These are phyloP conservation scores for Numenius arquata DNA, from an alignment of 2,113 vertebrate genomes.

Conservation along the genomic window DNA sequence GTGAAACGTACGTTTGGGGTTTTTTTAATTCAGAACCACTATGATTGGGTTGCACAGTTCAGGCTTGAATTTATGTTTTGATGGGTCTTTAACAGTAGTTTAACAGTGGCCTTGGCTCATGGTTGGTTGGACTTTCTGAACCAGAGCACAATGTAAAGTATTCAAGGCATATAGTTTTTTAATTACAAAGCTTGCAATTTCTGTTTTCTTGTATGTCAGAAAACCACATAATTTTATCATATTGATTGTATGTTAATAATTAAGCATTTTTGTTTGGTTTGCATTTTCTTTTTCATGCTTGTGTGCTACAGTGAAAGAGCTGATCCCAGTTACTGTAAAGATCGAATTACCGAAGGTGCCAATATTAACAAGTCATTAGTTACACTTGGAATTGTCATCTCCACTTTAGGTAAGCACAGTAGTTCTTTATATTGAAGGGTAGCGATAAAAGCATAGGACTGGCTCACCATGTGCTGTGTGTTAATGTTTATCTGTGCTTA, in stretches of 20 bases:
- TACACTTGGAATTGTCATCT: slow-evolving; percentile 97
- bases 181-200: not conserved
- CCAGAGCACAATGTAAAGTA: not conserved
- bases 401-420: slow-evolving; percentile 85
- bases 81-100: not conserved
- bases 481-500: not conserved
- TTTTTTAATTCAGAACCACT: not conserved
- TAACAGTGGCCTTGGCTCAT: not conserved
- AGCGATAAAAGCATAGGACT: not conserved
- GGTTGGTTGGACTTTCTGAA: not conserved
- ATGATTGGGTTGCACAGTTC: not conserved
- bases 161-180: not conserved
- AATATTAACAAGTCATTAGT: slow-evolving; percentile 99
- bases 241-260: not conserved
- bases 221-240: not conserved
- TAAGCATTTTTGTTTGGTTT: not conserved
- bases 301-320: slow-evolving; percentile 86
- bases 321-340: slow-evolving; percentile 91
- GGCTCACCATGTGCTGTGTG: accelerated
- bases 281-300: not conserved
- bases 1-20: not conserved
- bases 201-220: not conserved
- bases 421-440: not conserved
- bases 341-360: slow-evolving; percentile 93
- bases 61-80: not conserved